Evolutionary conservation across 1,140 invertebrate genomes (phyloP), one percentile per base, ranked within the genome.

Genomic region (Gonioctena quinquepunctata): DNA sequence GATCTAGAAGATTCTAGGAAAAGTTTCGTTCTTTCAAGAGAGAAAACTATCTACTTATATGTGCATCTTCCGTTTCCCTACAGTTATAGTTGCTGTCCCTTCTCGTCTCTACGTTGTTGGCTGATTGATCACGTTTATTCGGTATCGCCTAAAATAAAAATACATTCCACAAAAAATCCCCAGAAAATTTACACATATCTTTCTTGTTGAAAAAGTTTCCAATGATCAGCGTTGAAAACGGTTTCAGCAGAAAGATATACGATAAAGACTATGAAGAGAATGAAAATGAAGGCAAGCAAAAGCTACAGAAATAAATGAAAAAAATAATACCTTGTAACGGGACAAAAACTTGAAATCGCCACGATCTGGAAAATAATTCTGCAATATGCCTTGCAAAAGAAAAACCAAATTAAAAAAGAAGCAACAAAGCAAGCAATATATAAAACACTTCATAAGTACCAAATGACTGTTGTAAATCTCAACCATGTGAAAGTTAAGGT

Each of bases 41-140:
- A 49, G 27, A 25, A 28, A 70, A 65, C 69, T 72, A 78, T 74
- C 76, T 76, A 76, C 69, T 57, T 73, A 75, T 72, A 60, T 78
- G 78, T 73, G 79, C 78, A 74, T 80, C 77, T 73, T 81, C 77
- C 4, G 76, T 75, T 60, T 74, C 71, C 56, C 75, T 79, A 74
- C 79, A 80, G 61, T 81, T 81, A 71, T 74, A 77, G 72, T 82
- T 82, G 71, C 73, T 80, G 65, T 82, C 79, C 56, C 80, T 74
- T 65, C 71, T 70, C 28, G 62, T 70, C 56, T 66, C 73, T 52
- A 65, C 72, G 26, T 69, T 71, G 66, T 66, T 71, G 6, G 72
- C 68, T 6, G 73, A 72, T 52, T 69, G 67, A 4, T 72, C 66
- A 49, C 64, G 71, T 66, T 76, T 70, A 54, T 80, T 75, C 79